Base-by-base conservation (phyloP, 1,140 invertebrate species). In the Contarinia nasturtii region DNA sequence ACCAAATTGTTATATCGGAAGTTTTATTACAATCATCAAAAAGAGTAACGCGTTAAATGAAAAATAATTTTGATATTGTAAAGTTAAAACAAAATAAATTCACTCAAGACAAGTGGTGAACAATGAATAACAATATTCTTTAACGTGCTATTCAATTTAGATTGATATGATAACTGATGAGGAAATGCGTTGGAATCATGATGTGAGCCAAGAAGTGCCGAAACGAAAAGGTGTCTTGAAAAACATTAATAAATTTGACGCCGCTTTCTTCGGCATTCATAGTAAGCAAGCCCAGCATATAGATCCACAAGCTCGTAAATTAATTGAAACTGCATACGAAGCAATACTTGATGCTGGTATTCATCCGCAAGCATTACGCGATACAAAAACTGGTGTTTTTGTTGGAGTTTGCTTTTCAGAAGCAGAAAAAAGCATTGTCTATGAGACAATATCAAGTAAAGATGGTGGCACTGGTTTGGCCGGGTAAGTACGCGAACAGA, bases 211-310 rank as follows among this genome's bases (percentile, higher is more conserved):
- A n/a, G 49, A 50, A 22, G n/a, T 49, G 12, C 46, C 45, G 0
- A 73, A 74, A 54, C 63, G 82, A 45, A 80, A 76, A 42, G 89
- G 89, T 19, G 88, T 87, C 63, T 65, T 93, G 40, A 78, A 79
- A 53, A 72, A 83, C 58, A 62, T 92, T 1, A 67, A 68, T 18
- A 88, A 87, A 62, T 92, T 89, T 51, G 87, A 91, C 61, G 76
- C 83, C 0, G 66, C 76, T 0, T 89, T 86, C 63, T 90, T 91
- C 61, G 82, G 74, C 0, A 76, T 89, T 1, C 80, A 66, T 51
- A 62, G 65, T 7, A 71, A 44, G n/a, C 43, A 44, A 51, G 61
- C 67, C 1, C 53, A 66, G 42, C 58, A 57, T n/a, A 68, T 73
- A 63, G 73, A 75, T 55, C 70, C 73, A 8, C 61, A 67, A 54